Base-by-base conservation (phyloP, 2,888 invertebrate genomes). In the Zygaena filipendulae region DNA sequence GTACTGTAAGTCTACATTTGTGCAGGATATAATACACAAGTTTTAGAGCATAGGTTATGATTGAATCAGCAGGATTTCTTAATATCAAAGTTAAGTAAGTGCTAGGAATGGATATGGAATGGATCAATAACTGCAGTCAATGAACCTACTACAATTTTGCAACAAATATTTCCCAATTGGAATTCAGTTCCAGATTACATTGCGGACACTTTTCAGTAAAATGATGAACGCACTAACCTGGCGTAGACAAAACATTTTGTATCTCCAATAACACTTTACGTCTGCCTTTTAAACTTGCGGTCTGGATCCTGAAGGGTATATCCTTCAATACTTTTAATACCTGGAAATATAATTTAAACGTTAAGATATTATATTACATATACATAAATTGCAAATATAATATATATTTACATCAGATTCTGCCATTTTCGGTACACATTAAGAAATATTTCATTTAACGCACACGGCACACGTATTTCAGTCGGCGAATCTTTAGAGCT, bases 221-320 rank as follows among this genome's bases (percentile, higher is more conserved):
- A n/a, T n/a, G n/a, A n/a, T n/a, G n/a, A n/a, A n/a, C n/a, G n/a
- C n/a, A 39, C 39, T 68, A 77, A 92, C 92, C 91, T 71, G 88
- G 84, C 59, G 87, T 85, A 52, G 84, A 80, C 59, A 92, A 79
- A 59, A 90, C 85, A 63, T 82, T 75, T 52, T 83, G 83, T 59
- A 90, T 86, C 77, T 86, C 84, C 48, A 85, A 67, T 39, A 89
- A 74, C 50, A 88, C 82, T 59, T 83, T 77, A 56, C 84, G 84
- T 53, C 90, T 82, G 53, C 86, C 87, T 55, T 84, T 87, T 56
- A 85, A 74, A 69, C 88, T 89, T 42, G 88, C 82, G 51, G 87
- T 86, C 63, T 90, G 89, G 50, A 90, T 83, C 68, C 83, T 85
- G 59, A 84, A 83, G 32, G 88, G 87, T 52, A 90, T 79, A 79